These are phyloP conservation scores for Rhagonycha lutea DNA, from an alignment of 2,888 invertebrate genomes.

Conservation along the genomic window DNA sequence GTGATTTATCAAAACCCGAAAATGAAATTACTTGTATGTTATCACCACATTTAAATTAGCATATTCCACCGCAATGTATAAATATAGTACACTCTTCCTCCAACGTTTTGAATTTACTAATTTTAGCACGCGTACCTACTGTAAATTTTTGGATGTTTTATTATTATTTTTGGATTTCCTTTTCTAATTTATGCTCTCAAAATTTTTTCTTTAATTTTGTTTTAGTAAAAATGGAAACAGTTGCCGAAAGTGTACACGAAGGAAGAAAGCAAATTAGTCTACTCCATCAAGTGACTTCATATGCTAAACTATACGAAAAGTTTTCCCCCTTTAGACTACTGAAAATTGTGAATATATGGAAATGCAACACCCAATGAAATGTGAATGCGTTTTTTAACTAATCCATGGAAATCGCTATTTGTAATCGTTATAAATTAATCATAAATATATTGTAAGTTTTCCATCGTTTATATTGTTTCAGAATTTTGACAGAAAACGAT, in stretches of 20 bases:
- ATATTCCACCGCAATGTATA: slow-evolving; percentile 19
- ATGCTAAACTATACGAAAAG: slow-evolving; percentile 32
- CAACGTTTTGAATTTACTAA: not conserved
- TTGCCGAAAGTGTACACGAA: not conserved
- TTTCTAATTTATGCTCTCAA: too few relatives aligned
- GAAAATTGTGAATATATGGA: slow-evolving; percentile 27
- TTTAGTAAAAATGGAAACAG: not conserved
- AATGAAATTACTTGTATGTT: slow-evolving; percentile 41
- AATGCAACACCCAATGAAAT: slow-evolving; percentile 23
- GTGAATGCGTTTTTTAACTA: slow-evolving; percentile 22
- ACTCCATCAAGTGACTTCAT: slow-evolving; percentile 32
- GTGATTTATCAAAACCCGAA: slow-evolving; percentile 41
- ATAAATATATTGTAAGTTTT: slow-evolving; percentile 35
- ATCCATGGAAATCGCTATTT: slow-evolving; percentile 34
- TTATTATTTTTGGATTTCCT: not conserved
- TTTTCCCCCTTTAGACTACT: slow-evolving; percentile 9
- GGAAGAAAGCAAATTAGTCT: slow-evolving; percentile 20
- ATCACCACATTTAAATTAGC: slow-evolving; percentile 39
- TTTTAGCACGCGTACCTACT: not conserved
- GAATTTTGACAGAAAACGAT: slow-evolving; percentile 35
- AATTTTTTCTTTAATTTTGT: too few relatives aligned
- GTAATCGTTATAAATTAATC: slow-evolving; percentile 37
- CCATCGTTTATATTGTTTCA: slow-evolving; percentile 38
- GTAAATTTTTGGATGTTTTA: too few relatives aligned
- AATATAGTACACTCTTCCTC: slow-evolving; percentile 4